Base-by-base conservation (phyloP, 1,140 invertebrate species). In the Plectrocnemia conspersa region DNA sequence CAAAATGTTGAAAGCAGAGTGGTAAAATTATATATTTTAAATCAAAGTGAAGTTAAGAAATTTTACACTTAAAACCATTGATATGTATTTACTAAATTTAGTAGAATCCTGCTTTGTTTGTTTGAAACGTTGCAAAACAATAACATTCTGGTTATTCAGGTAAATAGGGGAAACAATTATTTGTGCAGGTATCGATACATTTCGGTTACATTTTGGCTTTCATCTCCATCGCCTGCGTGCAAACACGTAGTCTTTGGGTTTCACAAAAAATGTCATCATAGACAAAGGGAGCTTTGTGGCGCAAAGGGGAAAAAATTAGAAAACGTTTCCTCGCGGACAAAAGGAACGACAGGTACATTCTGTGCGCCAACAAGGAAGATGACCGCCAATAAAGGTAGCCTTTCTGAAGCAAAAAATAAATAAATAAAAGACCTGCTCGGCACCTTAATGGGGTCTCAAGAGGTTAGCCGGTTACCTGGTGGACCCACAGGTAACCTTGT, bases 381-480 rank as follows among this genome's bases (percentile, higher is more conserved):
- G 45, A 47, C 27, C 45, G 23, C 32, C 40, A 41, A 52, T n/a
- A 15, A 23, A 41, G 40, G 36, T 52, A 44, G 40, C 36, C 11
- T 50, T 24, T 52, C 3, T 19, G 4, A 22, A 42, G 50, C 35
- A 35, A 22, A 29, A 42, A 29, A 29, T 29, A 29, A 9, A 29
- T 29, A 9, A 13, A 29, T 13, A 29, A 29, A 42, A 52, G 40
- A 29, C 25, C 24, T 42, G 41, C 41, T 16, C 44, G 13, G 9
- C 15, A n/a, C 41, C 22, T 32, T 48, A 56, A 56, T 56, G 54
- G 54, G 54, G 54, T 56, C 54, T 50, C 54, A 33, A 52, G 48
- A 52, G 55, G 55, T 57, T 57, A 52, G 55, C 29, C 38, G 27
- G 54, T 38, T 57, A 57, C 55, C 55, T 57, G 55, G 15, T 11